phyloP scores from a whole-genome alignment of 2,888 invertebrate genomes.

The Hermaeophaga mercurialis region DNA sequence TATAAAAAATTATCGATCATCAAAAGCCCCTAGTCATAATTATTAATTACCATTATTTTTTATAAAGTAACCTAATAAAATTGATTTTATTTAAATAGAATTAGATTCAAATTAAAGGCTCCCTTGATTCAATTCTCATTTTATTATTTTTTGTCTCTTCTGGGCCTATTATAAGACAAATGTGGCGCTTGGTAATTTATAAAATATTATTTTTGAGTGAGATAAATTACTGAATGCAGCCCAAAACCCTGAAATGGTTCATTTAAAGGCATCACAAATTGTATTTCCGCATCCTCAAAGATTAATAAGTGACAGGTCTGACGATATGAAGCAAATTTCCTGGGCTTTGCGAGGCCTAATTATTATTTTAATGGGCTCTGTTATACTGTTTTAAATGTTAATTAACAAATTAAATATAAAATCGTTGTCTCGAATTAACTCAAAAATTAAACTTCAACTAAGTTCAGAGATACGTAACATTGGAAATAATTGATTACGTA shows the following conservation, averaged over 20 bases:
- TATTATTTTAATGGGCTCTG: too few relatives aligned
- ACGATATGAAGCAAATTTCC: too few relatives aligned
- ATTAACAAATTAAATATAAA: too few relatives aligned
- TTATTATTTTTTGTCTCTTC: not conserved
- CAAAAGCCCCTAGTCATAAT: not conserved
- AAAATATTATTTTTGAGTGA: not conserved
- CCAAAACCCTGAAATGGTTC: not conserved
- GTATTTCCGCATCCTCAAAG: not conserved
- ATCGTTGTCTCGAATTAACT: too few relatives aligned
- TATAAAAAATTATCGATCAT: too few relatives aligned
- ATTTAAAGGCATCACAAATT: not conserved
- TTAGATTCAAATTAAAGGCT: not conserved
- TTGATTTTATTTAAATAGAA: not conserved
- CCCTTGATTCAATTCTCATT: not conserved
- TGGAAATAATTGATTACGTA: too few relatives aligned
- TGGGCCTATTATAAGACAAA: not conserved
- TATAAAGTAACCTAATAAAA: not conserved
- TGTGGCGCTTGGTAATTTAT: not conserved
- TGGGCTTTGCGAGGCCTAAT: too few relatives aligned
- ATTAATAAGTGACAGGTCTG: not conserved
- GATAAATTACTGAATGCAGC: not conserved
- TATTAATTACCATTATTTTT: not conserved
- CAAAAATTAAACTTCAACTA: too few relatives aligned
- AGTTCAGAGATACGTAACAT: too few relatives aligned
- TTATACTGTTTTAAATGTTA: too few relatives aligned